phyloP scores from a whole-genome alignment of 2,797 vertebrate species.

The Syngnathus rostellatus region DNA sequence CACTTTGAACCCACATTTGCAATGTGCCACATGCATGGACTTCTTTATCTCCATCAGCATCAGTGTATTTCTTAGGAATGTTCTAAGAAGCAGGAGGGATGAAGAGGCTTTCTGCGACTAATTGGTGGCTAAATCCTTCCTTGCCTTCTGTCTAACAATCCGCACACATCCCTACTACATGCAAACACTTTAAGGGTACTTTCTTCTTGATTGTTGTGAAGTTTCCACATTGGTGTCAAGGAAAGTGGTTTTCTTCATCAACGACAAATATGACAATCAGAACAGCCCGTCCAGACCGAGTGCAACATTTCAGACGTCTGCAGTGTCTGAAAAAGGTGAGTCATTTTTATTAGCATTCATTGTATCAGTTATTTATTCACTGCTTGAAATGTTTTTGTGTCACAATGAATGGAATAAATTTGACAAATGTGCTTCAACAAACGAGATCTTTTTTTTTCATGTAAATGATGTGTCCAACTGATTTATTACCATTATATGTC shows the following conservation, averaged over 20 bases:
- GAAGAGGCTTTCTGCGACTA: slow-evolving; percentile 25
- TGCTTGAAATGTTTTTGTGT: not conserved
- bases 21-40: no score
- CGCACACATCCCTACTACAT: not conserved
- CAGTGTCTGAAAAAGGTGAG: slow-evolving; percentile 86
- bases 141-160: slow-evolving; percentile 18
- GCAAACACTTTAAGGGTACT: not conserved
- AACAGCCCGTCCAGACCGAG: slow-evolving; percentile 72
- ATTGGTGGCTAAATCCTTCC: slow-evolving; percentile 63
- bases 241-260: not conserved
- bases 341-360: not conserved
- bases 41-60: no score
- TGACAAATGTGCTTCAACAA: not conserved
- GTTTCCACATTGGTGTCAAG: slow-evolving; percentile 3
- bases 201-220: not conserved
- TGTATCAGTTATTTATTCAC: not conserved
- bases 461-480: not conserved
- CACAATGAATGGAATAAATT: not conserved
- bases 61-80: not conserved
- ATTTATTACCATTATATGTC: not conserved
- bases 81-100: slow-evolving; percentile 7
- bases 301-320: slow-evolving; percentile 77
- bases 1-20: no score
- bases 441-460: not conserved
- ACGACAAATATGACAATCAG: slow-evolving; percentile 78